Base-by-base conservation (phyloP, 2,113 vertebrate genomes). In the Polypterus bichir region DNA sequence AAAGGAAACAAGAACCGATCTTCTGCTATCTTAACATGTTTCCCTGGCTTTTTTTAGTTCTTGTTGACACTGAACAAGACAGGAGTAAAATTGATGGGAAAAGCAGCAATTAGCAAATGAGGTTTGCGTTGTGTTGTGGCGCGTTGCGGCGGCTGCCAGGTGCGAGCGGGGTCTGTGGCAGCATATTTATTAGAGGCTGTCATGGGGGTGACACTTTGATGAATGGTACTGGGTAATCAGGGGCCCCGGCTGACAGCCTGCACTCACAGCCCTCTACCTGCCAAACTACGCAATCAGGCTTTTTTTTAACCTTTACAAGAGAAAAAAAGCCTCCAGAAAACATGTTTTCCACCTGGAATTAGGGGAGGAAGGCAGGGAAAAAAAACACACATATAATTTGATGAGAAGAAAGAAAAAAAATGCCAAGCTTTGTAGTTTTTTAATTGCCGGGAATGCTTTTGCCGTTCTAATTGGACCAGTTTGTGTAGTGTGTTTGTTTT, bases 101-200 rank as follows among this genome's bases (percentile, higher is more conserved):
- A 92, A 87, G 89, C 86, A 79, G 92, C 93, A 98, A 98, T 98
- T 98, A 97, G 93, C 92, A 97, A 97, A 98, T 97, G 92, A 97
- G 91, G 90, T 91, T 85, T 83, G 83, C 82, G 73, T 89, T 79
- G 70, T 90, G 91, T 88, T 89, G 88, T 88, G 83, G 86, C 88
- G 86, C 71, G 56, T 64, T 86, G 83, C 83, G 83, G 83, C 75
- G 79, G 77, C 85, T 93, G 93, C 90, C 93, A 97, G 94, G 93
- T 97, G 94, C 85, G 87, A 90, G 79, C 70, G 76, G 90, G 87
- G 90, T 88, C 89, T 84, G 85, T 91, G 91, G 91, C 91, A 94
- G 90, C 84, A 94, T 97, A 97, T 97, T 97, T 98, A 97, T 97
- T 98, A 97, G 92, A 83, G 88, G 90, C 91, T 97, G 95, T 98